A percentile compares a stretch with the other conserved stretches of the same genome.
phyloP scores from a whole-genome alignment of 2,888 invertebrate species.

The Tridacna crocea region DNA sequence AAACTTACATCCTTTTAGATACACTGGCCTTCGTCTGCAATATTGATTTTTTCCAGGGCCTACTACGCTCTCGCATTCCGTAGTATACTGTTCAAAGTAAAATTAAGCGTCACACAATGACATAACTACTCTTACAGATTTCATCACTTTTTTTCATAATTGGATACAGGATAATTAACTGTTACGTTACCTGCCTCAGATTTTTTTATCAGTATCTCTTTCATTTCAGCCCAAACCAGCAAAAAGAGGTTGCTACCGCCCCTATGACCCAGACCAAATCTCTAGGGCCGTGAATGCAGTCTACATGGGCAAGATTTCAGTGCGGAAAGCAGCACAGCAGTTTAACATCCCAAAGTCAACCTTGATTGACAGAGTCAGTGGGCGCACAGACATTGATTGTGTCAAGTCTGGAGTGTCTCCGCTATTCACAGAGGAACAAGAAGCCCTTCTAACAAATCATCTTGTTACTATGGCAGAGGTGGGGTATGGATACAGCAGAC shows the following conservation, averaged over 20 bases:
- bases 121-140: no score
- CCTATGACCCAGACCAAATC: constrained; percentile 7
- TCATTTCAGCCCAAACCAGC: no score
- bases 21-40: no score
- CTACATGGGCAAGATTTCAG: constrained; percentile 1
- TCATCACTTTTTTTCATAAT: no score
- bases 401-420: constrained; percentile 14
- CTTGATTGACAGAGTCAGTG: constrained; percentile 6
- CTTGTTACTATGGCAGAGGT: constrained; percentile 27
- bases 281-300: background rate
- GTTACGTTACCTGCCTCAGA: no score
- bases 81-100: no score
- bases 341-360: constrained; percentile 1
- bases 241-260: constrained; percentile 12
- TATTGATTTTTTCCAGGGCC: no score
- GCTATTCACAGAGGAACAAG: constrained; percentile 19
- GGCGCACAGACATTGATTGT: constrained; percentile 1
- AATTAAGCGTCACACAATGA: no score
- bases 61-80: no score
- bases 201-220: no score
- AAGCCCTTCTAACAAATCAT: constrained; percentile 23
- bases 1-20: no score
- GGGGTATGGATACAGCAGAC: constrained; percentile 30
- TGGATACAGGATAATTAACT: no score
- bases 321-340: constrained; percentile 11